These are phyloP conservation scores for Ariopsis seemanni DNA, from an alignment of 2,113 vertebrate genomes.

Conservation along the genomic window DNA sequence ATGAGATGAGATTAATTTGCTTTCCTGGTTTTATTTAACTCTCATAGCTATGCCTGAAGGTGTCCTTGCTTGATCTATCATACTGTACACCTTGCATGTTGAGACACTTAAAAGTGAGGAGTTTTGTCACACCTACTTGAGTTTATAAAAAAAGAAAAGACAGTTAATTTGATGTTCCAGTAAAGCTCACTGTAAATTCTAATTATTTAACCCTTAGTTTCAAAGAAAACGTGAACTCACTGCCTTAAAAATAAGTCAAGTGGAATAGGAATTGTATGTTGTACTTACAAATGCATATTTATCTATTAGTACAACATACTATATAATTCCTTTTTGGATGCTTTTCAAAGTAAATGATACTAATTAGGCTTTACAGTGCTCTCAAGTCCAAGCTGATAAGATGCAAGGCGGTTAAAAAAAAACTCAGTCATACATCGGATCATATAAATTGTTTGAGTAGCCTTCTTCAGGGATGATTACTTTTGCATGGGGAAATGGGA, in stretches of 20 bases:
- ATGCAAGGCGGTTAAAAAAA: neutral
- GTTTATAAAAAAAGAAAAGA: neutral
- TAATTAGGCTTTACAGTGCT: too few relatives aligned
- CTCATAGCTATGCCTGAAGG: neutral
- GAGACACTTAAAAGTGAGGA: neutral
- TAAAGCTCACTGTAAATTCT: neutral
- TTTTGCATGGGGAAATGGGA: neutral
- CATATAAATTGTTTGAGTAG: neutral
- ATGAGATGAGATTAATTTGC: too few relatives aligned
- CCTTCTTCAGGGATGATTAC: neutral
- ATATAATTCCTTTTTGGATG: too few relatives aligned
- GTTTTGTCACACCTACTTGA: neutral
- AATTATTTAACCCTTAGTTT: too few relatives aligned
- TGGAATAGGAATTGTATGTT: too few relatives aligned
- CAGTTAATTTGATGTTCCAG: neutral
- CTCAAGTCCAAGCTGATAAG: neutral
- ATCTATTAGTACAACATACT: too few relatives aligned
- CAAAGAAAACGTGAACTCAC: too few relatives aligned
- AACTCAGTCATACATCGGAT: neutral
- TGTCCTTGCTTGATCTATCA: neutral
- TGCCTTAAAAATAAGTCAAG: too few relatives aligned
- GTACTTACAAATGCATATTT: too few relatives aligned
- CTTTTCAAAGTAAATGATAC: too few relatives aligned
- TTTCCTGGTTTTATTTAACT: neutral
- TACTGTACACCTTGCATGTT: neutral